These are phyloP conservation scores for Protosalanx chinensis DNA, from an alignment of 2,797 vertebrate species.

Conservation along the genomic window DNA sequence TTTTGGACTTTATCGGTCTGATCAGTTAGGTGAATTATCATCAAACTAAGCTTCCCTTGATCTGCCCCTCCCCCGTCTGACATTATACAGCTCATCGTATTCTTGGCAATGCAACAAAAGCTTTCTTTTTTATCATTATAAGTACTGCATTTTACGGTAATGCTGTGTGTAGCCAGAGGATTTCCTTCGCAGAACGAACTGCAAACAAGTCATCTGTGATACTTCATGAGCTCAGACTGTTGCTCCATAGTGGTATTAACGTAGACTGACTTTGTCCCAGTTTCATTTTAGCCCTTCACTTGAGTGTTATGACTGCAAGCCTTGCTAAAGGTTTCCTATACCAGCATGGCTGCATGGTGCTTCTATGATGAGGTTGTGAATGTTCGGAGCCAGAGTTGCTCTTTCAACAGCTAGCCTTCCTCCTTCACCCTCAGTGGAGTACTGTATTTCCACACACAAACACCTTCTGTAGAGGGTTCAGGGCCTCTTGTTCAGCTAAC, in stretches of 20 bases:
- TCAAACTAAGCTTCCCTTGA: constrained; percentile 53
- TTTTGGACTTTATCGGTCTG: constrained; percentile 42
- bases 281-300: neutral
- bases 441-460: constrained; percentile 71
- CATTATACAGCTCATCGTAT: constrained; percentile 30
- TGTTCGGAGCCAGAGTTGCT: constrained; percentile 55
- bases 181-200: constrained; percentile 31
- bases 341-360: constrained; percentile 35
- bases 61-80: constrained; percentile 29
- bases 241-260: constrained; percentile 20
- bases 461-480: constrained; percentile 61
- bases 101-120: constrained; percentile 60
- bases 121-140: constrained; percentile 38
- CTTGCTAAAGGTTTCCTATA: constrained; percentile 41
- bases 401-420: constrained; percentile 54
- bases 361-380: constrained; percentile 39
- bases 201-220: neutral
- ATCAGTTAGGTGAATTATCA: constrained; percentile 62
- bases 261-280: constrained; percentile 32
- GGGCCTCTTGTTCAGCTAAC: constrained; percentile 60
- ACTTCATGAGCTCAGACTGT: neutral
- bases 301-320: constrained; percentile 25
- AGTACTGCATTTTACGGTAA: constrained; percentile 29
- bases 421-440: constrained; percentile 60
- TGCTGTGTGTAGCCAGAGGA: constrained; percentile 16